Base-by-base conservation (phyloP, 2,113 vertebrate species). In the Otolemur garnettii region DNA sequence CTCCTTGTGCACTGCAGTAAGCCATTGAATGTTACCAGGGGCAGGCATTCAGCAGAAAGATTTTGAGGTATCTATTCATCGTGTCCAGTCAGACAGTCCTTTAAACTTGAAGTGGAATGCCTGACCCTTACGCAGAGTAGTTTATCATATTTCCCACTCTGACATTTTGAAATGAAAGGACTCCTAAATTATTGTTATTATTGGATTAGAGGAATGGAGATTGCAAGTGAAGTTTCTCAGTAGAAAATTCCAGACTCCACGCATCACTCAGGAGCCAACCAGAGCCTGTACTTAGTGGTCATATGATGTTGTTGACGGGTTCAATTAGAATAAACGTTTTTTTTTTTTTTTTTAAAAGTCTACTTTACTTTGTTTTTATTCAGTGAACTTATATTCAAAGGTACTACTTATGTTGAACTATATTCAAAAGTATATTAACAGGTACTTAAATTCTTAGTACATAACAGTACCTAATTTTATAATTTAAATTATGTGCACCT, bases 1-100 rank as follows among this genome's bases (percentile, higher is more conserved):
- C 38, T 68, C 64, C 74, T 66, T 5, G 3, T 45, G 42, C 86
- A 30, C 83, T 38, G 64, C 93, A 80, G 82, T 13, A 14, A 95
- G 83, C 89, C 95, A 68, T 60, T 91, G 75, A 77, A 42, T 66
- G 69, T 87, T 57, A 11, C 91, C 35, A 69, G 74, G 88, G 89
- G 80, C 50, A 72, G 83, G 88, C 77, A 22, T 22, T 15, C 81
- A 82, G 94, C 72, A 88, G 93, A 91, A 92, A 85, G 30, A 24
- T 75, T 91, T 66, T 42, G 69, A 92, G 82, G 26, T 90, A 15
- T 68, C 79, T 38, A 60, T 82, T 96, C 68, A 80, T 88, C 64
- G 18, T 77, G 55, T 28, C 71, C 71, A 82, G 22, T 57, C 12
- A 85, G 33, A 57, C 66, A 33, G 28, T 35, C 75, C 66, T 12